These are phyloP conservation scores for Hyperopisus bebe DNA, from an alignment of 2,113 vertebrate species.

Conservation along the genomic window DNA sequence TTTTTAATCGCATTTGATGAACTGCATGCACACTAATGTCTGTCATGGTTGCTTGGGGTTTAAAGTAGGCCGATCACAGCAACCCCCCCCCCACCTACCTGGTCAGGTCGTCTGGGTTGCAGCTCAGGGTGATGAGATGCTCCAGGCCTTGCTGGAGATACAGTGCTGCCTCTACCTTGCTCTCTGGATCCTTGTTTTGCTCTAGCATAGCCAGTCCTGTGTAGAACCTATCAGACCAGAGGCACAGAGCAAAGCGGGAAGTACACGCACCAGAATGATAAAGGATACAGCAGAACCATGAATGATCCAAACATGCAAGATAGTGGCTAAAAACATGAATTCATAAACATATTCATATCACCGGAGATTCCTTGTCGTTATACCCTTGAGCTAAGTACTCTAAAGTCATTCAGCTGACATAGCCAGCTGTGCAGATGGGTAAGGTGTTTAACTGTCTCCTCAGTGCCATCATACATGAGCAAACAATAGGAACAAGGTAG, in stretches of 20 bases:
- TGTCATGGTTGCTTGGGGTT: not conserved
- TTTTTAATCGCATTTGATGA: not conserved
- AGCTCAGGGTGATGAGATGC: slow-evolving; percentile 44
- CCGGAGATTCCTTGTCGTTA: not conserved
- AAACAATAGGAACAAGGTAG: not conserved
- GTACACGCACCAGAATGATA: not conserved
- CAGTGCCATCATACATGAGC: not conserved
- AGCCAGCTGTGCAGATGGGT: not conserved
- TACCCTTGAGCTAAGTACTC: not conserved
- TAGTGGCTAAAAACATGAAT: not conserved
- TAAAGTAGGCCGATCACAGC: not conserved
- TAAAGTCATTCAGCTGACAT: not conserved
- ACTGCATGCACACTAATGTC: slow-evolving; percentile 8
- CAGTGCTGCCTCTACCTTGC: slow-evolving; percentile 44
- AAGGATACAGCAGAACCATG: not conserved
- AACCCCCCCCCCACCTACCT: slow-evolving; percentile 25
- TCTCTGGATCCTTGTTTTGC: slow-evolving; percentile 41
- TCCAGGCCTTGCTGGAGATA: slow-evolving; percentile 61
- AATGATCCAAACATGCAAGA: not conserved
- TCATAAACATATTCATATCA: not conserved
- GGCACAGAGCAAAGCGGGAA: not conserved
- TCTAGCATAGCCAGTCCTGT: slow-evolving; percentile 51
- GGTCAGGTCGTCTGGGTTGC: slow-evolving; percentile 25
- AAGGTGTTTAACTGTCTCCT: not conserved
- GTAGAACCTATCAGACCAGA: slow-evolving; percentile 48